Conservation (phyloP, 2,797 vertebrate species). For the Tadarida brasiliensis region DNA sequence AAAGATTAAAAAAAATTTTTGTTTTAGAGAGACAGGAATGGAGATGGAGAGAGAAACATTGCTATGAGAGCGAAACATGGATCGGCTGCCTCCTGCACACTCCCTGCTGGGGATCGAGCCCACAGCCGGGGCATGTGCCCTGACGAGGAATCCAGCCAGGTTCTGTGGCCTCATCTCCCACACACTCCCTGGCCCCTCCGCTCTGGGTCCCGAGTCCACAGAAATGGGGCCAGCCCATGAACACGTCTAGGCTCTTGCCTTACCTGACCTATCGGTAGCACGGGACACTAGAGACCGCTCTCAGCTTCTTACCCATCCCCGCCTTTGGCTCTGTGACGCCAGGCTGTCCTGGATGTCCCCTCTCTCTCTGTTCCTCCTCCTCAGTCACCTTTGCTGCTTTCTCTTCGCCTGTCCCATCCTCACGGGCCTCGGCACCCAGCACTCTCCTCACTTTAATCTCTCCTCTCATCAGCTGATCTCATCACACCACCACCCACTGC, state of each 20-base stretch:
- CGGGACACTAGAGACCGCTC: neutral
- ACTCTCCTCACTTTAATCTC: neutral
- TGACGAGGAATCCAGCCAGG: too few species aligned
- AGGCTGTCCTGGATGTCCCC: neutral
- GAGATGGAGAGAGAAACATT: neutral
- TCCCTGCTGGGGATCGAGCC: too few species aligned
- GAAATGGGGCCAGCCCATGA: fast-evolving
- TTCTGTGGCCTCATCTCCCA: neutral
- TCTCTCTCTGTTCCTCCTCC: neutral
- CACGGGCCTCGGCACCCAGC: neutral
- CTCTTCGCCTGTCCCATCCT: neutral
- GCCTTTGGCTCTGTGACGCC: neutral
- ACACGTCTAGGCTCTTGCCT: neutral
- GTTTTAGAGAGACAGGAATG: neutral
- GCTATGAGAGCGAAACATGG: neutral
- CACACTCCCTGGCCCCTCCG: neutral
- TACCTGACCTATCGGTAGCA: neutral
- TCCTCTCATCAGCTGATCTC: neutral
- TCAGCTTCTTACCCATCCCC: neutral
- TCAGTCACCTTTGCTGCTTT: neutral
- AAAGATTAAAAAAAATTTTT: too few species aligned
- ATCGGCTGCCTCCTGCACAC: neutral
- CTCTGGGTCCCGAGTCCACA: neutral
- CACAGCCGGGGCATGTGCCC: too few species aligned
- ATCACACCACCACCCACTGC: neutral